phyloP scores from a whole-genome alignment of 2,888 invertebrate species.

The Cyclophora punctaria region DNA sequence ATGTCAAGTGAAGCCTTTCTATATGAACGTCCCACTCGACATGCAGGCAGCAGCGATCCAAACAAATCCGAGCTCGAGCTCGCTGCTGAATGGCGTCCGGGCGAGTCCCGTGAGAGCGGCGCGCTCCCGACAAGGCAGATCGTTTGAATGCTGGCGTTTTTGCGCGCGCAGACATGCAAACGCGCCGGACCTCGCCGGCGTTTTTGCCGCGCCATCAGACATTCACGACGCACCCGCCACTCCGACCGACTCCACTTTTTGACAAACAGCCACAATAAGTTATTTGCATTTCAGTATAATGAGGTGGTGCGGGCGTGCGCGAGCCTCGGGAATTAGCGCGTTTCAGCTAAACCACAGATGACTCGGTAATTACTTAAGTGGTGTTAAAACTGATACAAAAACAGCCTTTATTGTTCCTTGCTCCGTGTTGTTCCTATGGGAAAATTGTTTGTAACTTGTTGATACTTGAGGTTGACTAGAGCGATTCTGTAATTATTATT shows the following conservation, averaged over 20 bases:
- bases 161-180: slow-evolving; percentile 29
- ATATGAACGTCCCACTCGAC: background rate
- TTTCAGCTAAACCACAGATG: background rate
- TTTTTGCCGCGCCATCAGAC: slow-evolving; percentile 54
- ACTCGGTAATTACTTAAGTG: background rate
- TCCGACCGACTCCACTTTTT: slow-evolving; percentile 21
- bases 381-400: background rate
- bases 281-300: slow-evolving; percentile 19
- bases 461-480: too few relatives aligned
- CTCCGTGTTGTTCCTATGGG: background rate
- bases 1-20: too few relatives aligned
- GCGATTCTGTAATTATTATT: too few relatives aligned
- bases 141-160: slow-evolving; percentile 46
- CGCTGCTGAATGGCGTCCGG: slow-evolving; percentile 14
- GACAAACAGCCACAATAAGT: slow-evolving; percentile 20
- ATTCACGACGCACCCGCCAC: slow-evolving; percentile 44
- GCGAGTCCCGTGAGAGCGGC: background rate
- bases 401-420: slow-evolving; percentile 3
- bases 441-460: background rate
- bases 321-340: background rate
- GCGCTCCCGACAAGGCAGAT: slow-evolving; percentile 28
- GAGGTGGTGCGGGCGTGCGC: slow-evolving; percentile 4
- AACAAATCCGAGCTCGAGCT: background rate
- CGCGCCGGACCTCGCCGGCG: slow-evolving; percentile 28
- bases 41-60: background rate